phyloP scores from a whole-genome alignment of 2,888 invertebrate species.

The Trichacis sp. region DNA sequence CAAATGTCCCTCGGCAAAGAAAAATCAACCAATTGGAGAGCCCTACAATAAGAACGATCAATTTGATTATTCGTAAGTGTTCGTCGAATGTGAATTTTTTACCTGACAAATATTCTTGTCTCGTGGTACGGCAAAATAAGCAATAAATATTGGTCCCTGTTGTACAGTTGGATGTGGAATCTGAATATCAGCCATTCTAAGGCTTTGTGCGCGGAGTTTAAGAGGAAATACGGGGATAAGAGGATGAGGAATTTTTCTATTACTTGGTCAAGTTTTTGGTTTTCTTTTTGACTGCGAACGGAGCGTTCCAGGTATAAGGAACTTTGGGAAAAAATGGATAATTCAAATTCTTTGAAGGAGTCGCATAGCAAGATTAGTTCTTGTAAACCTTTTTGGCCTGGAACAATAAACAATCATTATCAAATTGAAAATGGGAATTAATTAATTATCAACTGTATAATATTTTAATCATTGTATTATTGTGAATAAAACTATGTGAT shows the following conservation, averaged over 20 bases:
- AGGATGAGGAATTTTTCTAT: slow-evolving; percentile 84
- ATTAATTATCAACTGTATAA: slow-evolving; percentile 9
- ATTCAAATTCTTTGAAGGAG: slow-evolving; percentile 80
- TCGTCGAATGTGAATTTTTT: too few species aligned
- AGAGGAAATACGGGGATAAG: slow-evolving; percentile 89
- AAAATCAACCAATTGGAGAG: slow-evolving; percentile 82
- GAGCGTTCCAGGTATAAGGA: slow-evolving; percentile 86
- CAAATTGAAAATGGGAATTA: slow-evolving; percentile 1
- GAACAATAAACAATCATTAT: too few species aligned
- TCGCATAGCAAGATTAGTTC: slow-evolving; percentile 83
- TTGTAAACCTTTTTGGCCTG: slow-evolving; percentile 82
- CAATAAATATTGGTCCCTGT: slow-evolving; percentile 83
- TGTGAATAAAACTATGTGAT: too few species aligned
- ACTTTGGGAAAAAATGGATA: slow-evolving; percentile 81
- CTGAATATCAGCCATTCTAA: slow-evolving; percentile 95
- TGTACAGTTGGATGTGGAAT: slow-evolving; percentile 90
- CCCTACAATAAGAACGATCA: slow-evolving; percentile 60
- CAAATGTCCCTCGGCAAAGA: slow-evolving; percentile 75
- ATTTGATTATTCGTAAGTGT: too few species aligned
- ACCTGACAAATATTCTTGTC: slow-evolving; percentile 86
- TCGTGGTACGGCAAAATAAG: slow-evolving; percentile 93
- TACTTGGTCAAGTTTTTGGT: slow-evolving; percentile 79
- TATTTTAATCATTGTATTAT: too few species aligned
- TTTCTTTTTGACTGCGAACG: slow-evolving; percentile 80
- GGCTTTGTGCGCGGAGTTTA: slow-evolving; percentile 88